These are phyloP conservation scores for Oreochromis mossambicus DNA, from an alignment of 2,797 vertebrate species.

Conservation along the genomic window DNA sequence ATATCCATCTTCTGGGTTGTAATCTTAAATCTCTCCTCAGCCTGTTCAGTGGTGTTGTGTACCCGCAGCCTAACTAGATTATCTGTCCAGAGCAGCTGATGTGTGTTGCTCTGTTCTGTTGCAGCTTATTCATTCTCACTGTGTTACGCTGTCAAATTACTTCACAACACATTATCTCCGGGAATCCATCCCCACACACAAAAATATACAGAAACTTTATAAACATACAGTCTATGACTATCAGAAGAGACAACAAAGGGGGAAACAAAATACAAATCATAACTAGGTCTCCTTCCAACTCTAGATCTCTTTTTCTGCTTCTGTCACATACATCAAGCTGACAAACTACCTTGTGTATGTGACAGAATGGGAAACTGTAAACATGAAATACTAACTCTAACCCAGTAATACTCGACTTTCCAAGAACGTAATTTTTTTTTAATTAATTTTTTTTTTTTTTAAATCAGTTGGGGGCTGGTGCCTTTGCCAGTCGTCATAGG, in stretches of 20 bases:
- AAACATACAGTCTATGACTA: background rate
- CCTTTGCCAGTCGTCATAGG: background rate
- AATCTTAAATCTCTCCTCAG: slow-evolving; percentile 16
- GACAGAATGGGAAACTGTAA: background rate
- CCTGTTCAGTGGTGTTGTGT: background rate
- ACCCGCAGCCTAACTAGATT: slow-evolving; percentile 11
- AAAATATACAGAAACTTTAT: background rate
- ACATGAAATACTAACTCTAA: background rate
- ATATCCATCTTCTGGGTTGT: background rate
- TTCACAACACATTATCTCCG: background rate
- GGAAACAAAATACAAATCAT: background rate
- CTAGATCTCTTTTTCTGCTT: background rate
- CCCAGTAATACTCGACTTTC: background rate
- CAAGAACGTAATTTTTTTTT: background rate
- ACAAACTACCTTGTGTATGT: background rate
- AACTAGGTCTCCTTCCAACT: background rate
- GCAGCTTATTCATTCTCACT: slow-evolving; percentile 1
- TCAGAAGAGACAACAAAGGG: background rate
- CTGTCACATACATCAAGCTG: background rate
- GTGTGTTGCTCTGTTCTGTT: background rate
- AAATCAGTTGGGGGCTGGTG: background rate
- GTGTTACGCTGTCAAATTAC: slow-evolving; percentile 11
- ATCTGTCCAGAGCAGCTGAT: background rate
- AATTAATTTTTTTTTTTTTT: background rate
- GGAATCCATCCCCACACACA: background rate